Evolutionary conservation across 2,113 vertebrate genomes (phyloP).

Genomic region (Pogonocichla stellata): DNA sequence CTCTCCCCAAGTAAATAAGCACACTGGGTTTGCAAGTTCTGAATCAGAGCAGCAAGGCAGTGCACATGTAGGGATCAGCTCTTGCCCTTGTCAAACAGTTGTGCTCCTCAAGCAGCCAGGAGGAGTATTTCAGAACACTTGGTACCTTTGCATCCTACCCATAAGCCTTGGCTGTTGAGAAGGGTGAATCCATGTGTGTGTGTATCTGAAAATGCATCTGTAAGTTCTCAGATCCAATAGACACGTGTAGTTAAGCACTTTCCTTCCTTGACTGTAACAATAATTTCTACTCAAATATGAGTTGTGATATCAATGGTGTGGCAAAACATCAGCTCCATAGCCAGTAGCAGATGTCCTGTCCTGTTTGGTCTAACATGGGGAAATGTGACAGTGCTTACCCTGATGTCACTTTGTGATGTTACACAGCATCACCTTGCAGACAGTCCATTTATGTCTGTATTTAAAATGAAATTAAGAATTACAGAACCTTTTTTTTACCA

Average conservation of each 20-base stretch:
- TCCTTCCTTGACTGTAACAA: neutral
- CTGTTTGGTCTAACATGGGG: neutral
- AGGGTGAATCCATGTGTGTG: neutral
- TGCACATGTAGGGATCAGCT: fast-evolving
- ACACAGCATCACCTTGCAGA: fast-evolving
- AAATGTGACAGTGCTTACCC: neutral
- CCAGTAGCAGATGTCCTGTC: fast-evolving
- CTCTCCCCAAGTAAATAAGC: neutral
- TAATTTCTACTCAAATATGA: neutral
- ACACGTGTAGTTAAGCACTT: neutral
- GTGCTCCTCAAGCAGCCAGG: neutral
- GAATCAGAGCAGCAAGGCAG: neutral
- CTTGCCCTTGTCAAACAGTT: neutral
- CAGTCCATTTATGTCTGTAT: neutral
- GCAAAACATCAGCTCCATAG: neutral
- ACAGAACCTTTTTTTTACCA: neutral
- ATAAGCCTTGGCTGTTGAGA: neutral
- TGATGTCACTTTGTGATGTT: neutral
- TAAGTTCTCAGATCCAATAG: fast-evolving
- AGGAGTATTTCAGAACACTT: neutral
- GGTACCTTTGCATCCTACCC: neutral
- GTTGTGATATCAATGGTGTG: neutral
- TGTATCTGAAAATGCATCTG: neutral
- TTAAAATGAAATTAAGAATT: neutral
- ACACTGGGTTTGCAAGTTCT: fast-evolving